phyloP scores from a whole-genome alignment of 2,888 invertebrate genomes.

The Tachystola acroxantha region DNA sequence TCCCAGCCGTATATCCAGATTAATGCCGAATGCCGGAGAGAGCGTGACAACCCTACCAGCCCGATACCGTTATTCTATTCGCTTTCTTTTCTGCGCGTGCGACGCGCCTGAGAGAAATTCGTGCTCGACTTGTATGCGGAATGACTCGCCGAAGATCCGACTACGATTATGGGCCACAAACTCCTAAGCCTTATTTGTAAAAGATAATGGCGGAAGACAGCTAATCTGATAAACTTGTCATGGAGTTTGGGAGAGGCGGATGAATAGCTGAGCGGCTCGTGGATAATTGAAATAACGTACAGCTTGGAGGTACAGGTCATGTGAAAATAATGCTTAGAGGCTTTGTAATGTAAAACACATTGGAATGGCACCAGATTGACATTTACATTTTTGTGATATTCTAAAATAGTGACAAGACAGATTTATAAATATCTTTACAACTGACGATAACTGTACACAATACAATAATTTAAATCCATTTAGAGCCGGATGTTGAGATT shows the following conservation, averaged over 20 bases:
- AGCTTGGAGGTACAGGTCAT: no score
- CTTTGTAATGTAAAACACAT: no score
- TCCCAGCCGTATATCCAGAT: no score
- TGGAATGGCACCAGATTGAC: no score
- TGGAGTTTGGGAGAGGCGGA: neutral
- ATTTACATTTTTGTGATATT: no score
- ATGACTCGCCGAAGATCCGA: slow-evolving; percentile 30
- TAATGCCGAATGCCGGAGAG: no score
- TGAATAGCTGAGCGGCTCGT: neutral
- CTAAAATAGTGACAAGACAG: no score
- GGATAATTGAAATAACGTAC: neutral
- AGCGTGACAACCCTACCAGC: slow-evolving; percentile 23
- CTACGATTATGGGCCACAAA: slow-evolving; percentile 9
- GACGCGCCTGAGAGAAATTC: slow-evolving; percentile 37
- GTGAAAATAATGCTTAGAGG: no score
- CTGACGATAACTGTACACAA: no score
- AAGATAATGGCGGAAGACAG: slow-evolving; percentile 6
- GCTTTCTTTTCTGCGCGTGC: slow-evolving; percentile 51
- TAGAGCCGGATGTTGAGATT: no score
- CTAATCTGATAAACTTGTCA: slow-evolving; percentile 1
- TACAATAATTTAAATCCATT: no score
- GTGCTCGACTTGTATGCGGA: slow-evolving; percentile 27
- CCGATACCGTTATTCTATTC: slow-evolving; percentile 58
- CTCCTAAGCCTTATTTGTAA: slow-evolving; percentile 6
- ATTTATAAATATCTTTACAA: no score